phyloP scores from a whole-genome alignment of 2,113 vertebrate species.

The Oryzias melastigma region DNA sequence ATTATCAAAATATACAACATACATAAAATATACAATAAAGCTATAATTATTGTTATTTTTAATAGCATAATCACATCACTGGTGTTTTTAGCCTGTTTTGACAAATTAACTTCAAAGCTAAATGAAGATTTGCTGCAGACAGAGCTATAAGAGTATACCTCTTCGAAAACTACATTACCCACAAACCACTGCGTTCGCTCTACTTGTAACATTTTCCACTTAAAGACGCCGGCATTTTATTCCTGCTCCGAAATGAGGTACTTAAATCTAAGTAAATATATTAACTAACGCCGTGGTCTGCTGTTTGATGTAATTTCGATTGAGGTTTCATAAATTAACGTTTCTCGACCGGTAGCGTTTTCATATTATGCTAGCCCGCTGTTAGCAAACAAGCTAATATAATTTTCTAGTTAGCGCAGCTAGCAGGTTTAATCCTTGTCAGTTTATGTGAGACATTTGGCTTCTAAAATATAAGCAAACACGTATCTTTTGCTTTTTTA shows the following conservation, averaged over 20 bases:
- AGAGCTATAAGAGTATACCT: too few species aligned
- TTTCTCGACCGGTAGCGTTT: constrained; percentile 19
- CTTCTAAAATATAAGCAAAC: neutral
- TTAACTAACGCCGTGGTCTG: accelerated
- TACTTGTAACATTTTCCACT: constrained; percentile 47
- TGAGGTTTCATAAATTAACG: neutral
- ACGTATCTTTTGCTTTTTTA: too few species aligned
- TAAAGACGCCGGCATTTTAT: constrained; percentile 49
- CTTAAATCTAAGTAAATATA: neutral
- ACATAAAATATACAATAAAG: too few species aligned
- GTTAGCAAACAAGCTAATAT: constrained; percentile 40
- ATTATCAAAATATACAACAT: too few species aligned
- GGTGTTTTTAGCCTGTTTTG: too few species aligned
- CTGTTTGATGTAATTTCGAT: accelerated
- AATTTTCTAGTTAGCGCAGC: neutral
- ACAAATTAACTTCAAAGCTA: too few species aligned
- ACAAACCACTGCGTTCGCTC: constrained; percentile 44
- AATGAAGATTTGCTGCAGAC: too few species aligned
- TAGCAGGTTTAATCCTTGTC: neutral
- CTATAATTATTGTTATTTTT: too few species aligned
- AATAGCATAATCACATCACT: too few species aligned
- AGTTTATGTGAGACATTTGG: neutral
- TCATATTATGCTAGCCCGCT: constrained; percentile 25
- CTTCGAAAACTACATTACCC: constrained; percentile 62
- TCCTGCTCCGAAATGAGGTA: constrained; percentile 67